Base-by-base conservation (phyloP, 2,797 vertebrate genomes). In the Alca torda region DNA sequence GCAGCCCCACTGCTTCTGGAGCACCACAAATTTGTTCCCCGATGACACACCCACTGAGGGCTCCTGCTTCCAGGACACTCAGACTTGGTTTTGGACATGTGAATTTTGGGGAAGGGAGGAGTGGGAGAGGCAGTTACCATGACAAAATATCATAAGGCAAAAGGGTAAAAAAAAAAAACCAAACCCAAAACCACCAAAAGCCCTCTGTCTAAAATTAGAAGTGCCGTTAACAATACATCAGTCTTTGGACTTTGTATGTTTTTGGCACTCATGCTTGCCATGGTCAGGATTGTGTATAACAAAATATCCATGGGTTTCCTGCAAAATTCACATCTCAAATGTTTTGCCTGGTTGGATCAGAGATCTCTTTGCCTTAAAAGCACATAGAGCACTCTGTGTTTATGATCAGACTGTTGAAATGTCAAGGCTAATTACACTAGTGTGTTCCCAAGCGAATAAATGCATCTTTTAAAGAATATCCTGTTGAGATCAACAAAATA, bases 311-410 rank as follows among this genome's bases (percentile, higher is more conserved):
- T 0, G 75, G 18, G 23, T 94, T 93, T 97, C 85, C 95, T 96
- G 70, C 68, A 94, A 90, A 94, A 92, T 88, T 96, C 89, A 75
- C 93, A 93, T 97, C 91, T 96, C n/a, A 10, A 83, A 94, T 89
- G 45, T 86, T 97, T 96, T 93, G 84, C 65, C 81, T 19, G 53
- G 54, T 93, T 92, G 87, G 76, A 86, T 95, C 43, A 70, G 90
- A 87, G 87, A 78, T 94, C 90, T 97, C 96, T 95, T 96, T 97
- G 78, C 97, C 97, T 95, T 97, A 97, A 97, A 97, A 97, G 97
- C 93, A 91, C 97, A 97, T 95, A 80, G 79, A 96, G 39, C 56
- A 33, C 79, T 93, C 91, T 93, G 76, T 97, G 96, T 97, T 97
- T 97, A 88, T 26, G 78, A 97, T 95, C 79, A 86, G 85, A n/a